Percentiles rank a stretch among this genome's conserved stretches.
phyloP scores from a whole-genome alignment of 2,797 vertebrate genomes.

The Artibeus jamaicensis region DNA sequence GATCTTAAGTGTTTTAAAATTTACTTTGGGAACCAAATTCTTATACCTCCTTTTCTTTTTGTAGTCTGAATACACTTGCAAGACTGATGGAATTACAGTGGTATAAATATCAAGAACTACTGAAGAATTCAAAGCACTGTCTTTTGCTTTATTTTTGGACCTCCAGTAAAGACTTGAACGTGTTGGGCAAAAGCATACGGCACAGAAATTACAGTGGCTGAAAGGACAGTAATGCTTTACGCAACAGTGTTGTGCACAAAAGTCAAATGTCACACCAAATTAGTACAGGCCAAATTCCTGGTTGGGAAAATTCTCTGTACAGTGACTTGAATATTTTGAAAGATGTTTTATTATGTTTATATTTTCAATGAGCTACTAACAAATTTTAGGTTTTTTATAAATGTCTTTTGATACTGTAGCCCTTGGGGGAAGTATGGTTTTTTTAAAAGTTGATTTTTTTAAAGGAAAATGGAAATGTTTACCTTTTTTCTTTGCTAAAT shows the following conservation, averaged over 20 bases:
- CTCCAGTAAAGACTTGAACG: background rate
- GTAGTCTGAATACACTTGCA: constrained; percentile 80
- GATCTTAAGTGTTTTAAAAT: background rate
- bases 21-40: background rate
- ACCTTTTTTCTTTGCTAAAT: background rate
- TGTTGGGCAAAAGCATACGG: background rate
- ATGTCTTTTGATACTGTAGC: background rate
- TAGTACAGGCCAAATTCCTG: background rate
- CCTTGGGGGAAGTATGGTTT: constrained; percentile 2
- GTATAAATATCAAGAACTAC: constrained; percentile 82
- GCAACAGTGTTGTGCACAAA: background rate
- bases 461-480: constrained; percentile 2
- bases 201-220: background rate
- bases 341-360: constrained; percentile 32
- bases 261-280: constrained; percentile 6
- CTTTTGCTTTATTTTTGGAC: constrained; percentile 72
- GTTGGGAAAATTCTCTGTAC: background rate
- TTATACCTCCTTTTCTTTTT: constrained; percentile 80
- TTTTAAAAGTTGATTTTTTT: constrained; percentile 59
- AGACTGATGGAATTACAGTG: constrained; percentile 84
- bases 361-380: constrained; percentile 47
- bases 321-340: background rate
- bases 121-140: constrained; percentile 79
- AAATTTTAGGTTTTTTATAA: constrained; percentile 37
- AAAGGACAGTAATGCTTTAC: constrained; percentile 25